phyloP scores from a whole-genome alignment of 1,140 invertebrate species.

The Doryteuthis pealeii region DNA sequence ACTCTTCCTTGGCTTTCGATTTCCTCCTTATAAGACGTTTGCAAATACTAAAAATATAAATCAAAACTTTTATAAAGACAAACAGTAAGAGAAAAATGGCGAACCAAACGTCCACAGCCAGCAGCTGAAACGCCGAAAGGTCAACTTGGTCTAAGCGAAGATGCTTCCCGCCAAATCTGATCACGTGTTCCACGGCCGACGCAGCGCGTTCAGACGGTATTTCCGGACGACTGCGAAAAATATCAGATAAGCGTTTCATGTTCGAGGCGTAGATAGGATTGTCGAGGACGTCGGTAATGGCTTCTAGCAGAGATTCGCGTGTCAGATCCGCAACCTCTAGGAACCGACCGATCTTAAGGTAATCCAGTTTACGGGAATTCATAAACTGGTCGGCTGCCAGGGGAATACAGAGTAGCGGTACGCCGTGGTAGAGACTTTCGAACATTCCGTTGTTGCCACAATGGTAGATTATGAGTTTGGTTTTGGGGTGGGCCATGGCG shows the following conservation, averaged over 20 bases:
- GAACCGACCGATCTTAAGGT: neutral
- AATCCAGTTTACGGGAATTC: constrained; percentile 22
- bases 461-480: neutral
- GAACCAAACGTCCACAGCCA: neutral
- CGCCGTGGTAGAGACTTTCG: constrained; percentile 39
- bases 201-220: neutral
- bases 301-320: neutral
- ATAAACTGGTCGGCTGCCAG: constrained; percentile 71
- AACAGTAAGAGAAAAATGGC: neutral
- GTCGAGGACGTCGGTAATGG: neutral
- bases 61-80: too few species aligned
- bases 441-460: constrained; percentile 34
- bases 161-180: neutral
- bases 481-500: constrained; percentile 21
- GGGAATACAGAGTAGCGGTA: constrained; percentile 67
- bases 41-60: too few species aligned
- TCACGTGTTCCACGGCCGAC: neutral
- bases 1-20: too few species aligned
- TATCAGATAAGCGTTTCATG: neutral
- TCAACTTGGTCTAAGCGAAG: neutral
- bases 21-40: too few species aligned
- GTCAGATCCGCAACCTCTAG: neutral
- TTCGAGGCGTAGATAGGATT: neutral
- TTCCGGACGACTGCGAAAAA: neutral
- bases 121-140: neutral